phyloP scores from a whole-genome alignment of 2,797 vertebrate species.

The Molossus alvarezi region DNA sequence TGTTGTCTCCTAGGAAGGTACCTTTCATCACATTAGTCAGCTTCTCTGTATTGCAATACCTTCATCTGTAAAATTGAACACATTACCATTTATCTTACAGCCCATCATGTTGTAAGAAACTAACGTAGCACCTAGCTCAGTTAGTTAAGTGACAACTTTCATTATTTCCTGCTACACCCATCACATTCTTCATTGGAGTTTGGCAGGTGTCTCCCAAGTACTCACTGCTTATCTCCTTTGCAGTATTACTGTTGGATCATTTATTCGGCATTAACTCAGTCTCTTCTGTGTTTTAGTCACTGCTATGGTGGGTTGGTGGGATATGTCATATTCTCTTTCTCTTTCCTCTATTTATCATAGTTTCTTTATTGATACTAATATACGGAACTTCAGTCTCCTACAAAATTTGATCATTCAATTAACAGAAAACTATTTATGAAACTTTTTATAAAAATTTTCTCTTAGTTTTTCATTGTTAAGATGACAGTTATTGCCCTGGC shows the following conservation, averaged over 20 bases:
- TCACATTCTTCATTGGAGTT: background rate
- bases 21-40: background rate
- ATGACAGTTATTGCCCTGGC: background rate
- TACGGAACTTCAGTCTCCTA: background rate
- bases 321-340: background rate
- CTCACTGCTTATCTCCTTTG: background rate
- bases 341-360: background rate
- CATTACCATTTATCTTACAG: background rate
- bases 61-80: conserved; percentile 1
- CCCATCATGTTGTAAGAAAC: conserved; percentile 43
- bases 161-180: background rate
- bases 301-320: background rate
- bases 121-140: background rate
- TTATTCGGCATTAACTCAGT: background rate
- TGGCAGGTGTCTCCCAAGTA: background rate
- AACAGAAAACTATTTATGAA: conserved; percentile 8
- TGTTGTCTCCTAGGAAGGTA: background rate
- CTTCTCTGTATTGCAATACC: conserved; percentile 47
- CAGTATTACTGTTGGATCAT: background rate
- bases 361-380: conserved; percentile 22
- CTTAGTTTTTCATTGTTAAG: conserved; percentile 8
- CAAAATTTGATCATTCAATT: conserved; percentile 17
- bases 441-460: conserved; percentile 22
- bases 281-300: background rate
- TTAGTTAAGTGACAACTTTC: background rate